Conservation (phyloP, 1,140 invertebrate genomes). For the Spodoptera frugiperda region DNA sequence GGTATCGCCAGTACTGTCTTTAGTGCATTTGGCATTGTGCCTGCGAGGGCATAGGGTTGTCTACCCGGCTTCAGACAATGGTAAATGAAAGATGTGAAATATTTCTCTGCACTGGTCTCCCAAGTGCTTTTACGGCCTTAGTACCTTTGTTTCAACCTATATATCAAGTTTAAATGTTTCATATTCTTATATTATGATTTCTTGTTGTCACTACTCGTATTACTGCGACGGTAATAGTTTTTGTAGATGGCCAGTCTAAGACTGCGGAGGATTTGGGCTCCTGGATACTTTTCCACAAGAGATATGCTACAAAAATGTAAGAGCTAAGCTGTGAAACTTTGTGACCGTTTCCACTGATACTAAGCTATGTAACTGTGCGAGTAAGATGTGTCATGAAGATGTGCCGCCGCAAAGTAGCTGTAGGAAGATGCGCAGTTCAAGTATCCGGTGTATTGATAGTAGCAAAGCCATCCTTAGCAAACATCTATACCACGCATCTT, state of each 20-base stretch:
- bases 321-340: no score
- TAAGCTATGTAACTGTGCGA: no score
- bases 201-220: conserved; percentile 4
- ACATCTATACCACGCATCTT: no score
- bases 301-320: no score
- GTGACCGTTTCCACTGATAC: no score
- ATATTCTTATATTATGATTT: conserved; percentile 13
- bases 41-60: conserved; percentile 46
- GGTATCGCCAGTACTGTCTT: conserved; percentile 24
- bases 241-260: background rate
- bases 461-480: no score
- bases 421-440: no score
- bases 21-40: conserved; percentile 48
- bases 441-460: no score
- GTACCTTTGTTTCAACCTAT: conserved; percentile 17
- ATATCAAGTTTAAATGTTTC: conserved; percentile 25
- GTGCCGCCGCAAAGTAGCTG: no score
- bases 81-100: conserved; percentile 42
- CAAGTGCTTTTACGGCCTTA: conserved; percentile 25
- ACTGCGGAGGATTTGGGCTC: no score
- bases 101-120: conserved; percentile 36
- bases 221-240: background rate
- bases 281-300: no score
- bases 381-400: no score
- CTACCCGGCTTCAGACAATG: conserved; percentile 23